These are phyloP conservation scores for Boulengeromyrus knoepffleri DNA, from an alignment of 2,113 vertebrate species.

Conservation along the genomic window DNA sequence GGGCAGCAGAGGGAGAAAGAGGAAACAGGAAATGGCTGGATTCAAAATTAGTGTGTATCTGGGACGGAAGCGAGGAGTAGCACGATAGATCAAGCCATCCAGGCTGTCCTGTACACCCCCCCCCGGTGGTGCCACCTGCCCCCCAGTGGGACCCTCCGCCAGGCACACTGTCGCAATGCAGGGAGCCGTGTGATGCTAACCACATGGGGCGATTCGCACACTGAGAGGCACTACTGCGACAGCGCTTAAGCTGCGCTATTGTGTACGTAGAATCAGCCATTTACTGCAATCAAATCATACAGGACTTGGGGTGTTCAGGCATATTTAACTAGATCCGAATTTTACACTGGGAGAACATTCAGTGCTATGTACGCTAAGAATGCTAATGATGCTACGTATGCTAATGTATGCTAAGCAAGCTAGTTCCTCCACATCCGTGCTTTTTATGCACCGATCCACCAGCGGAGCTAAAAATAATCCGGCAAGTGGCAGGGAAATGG, in stretches of 20 bases:
- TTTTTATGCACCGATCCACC: neutral
- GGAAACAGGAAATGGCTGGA: neutral
- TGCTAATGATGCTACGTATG: neutral
- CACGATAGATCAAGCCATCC: neutral
- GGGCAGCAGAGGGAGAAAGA: neutral
- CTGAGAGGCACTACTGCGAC: neutral
- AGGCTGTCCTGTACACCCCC: neutral
- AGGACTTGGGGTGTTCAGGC: neutral
- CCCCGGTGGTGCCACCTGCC: neutral
- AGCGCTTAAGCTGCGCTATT: neutral
- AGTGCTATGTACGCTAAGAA: neutral
- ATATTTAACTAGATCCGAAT: neutral
- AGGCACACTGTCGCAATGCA: neutral
- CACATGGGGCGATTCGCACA: constrained; percentile 1
- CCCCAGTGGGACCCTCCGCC: neutral
- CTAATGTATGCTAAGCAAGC: neutral
- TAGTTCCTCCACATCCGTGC: neutral
- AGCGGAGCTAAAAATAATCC: neutral
- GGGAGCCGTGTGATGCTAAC: constrained; percentile 8
- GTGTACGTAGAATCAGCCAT: neutral
- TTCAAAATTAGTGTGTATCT: no score
- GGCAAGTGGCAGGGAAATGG: neutral
- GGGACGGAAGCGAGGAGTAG: neutral
- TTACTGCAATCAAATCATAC: neutral
- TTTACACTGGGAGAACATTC: neutral